Evolutionary conservation across 1,140 invertebrate genomes (phyloP).

Genomic region (Drosophila teissieri): DNA sequence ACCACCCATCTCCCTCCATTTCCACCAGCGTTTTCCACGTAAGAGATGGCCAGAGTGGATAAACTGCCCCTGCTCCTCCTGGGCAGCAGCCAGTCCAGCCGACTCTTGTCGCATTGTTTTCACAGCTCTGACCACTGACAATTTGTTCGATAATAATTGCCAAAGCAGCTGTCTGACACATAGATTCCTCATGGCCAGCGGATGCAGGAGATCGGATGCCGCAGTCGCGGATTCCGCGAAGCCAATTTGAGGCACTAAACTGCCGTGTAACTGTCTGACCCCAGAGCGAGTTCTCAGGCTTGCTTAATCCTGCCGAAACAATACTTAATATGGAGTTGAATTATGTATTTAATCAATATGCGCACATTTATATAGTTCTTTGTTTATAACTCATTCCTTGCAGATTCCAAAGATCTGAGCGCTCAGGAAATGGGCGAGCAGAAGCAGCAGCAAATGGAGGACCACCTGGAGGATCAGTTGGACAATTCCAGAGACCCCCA

Average conservation of each 20-base stretch:
- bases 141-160: constrained; percentile 85
- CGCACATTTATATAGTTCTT: no score
- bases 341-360: no score
- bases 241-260: constrained; percentile 37
- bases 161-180: constrained; percentile 78
- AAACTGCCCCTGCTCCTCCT: constrained; percentile 2
- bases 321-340: no score
- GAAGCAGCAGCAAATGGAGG: constrained; percentile 50
- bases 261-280: constrained; percentile 2
- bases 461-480: constrained; percentile 38
- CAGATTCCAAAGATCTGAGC: constrained; percentile 83
- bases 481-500: constrained; percentile 42
- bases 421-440: constrained; percentile 71
- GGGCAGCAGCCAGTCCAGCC: constrained; percentile 2
- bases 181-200: constrained; percentile 31
- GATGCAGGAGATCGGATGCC: background rate
- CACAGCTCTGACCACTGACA: constrained; percentile 78
- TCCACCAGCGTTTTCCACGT: constrained; percentile 43
- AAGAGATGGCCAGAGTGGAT: constrained; percentile 48
- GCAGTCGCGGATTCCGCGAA: constrained; percentile 33
- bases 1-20: background rate
- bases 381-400: background rate
- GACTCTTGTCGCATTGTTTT: constrained; percentile 77
- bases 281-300: background rate
- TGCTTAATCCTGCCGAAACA: background rate